Percentiles rank a stretch among this genome's conserved stretches.
These are phyloP conservation scores for Lacerta viridis DNA, from an alignment of 2,797 vertebrate genomes.

Conservation along the genomic window DNA sequence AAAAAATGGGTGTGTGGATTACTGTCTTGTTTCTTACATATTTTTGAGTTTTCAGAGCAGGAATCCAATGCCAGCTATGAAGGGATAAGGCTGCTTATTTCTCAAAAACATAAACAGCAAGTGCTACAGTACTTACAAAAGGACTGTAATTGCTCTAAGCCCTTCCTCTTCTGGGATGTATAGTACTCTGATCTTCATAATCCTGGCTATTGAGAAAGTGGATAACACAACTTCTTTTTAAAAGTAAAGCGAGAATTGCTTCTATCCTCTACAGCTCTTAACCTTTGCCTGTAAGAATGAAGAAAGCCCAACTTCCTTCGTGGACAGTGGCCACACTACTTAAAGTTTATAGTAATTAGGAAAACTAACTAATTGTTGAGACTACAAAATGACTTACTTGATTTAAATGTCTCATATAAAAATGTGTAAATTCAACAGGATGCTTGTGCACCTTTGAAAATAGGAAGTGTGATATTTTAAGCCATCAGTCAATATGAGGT, in stretches of 20 bases:
- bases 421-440: accelerated
- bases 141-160: constrained; percentile 76
- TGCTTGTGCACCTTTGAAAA: not conserved
- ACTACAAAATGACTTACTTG: constrained; percentile 25
- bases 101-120: constrained; percentile 68
- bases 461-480: not conserved
- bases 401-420: not conserved
- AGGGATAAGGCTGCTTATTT: constrained; percentile 68
- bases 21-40: constrained; percentile 39
- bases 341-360: constrained; percentile 57
- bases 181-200: constrained; percentile 75
- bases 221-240: constrained; percentile 73
- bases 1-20: constrained; percentile 15
- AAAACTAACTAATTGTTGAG: constrained; percentile 38
- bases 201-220: constrained; percentile 70
- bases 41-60: constrained; percentile 62
- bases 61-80: constrained; percentile 54
- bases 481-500: constrained; percentile 48
- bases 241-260: constrained; percentile 73
- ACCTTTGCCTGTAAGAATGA: constrained; percentile 43
- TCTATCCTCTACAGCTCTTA: constrained; percentile 69
- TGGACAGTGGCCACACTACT: constrained; percentile 44
- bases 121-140: constrained; percentile 64
- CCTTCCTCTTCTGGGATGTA: constrained; percentile 70
- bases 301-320: constrained; percentile 62